These are phyloP conservation scores for Helostoma temminkii DNA, from an alignment of 2,797 vertebrate genomes.

Conservation along the genomic window DNA sequence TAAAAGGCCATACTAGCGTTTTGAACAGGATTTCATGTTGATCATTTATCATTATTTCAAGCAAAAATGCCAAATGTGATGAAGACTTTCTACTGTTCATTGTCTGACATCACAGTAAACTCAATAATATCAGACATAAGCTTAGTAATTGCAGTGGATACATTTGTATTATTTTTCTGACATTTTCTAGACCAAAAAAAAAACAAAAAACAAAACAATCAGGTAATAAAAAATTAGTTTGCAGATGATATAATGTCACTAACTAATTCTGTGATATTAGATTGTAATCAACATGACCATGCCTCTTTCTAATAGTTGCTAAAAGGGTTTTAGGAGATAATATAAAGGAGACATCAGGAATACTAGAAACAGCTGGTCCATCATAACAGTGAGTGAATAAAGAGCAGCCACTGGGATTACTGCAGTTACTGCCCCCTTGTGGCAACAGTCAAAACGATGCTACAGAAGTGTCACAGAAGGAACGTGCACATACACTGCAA, in stretches of 20 bases:
- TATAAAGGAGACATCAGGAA: conserved; percentile 11
- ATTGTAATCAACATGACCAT: neutral
- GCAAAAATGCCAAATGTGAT: conserved; percentile 4
- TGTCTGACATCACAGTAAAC: conserved; percentile 4
- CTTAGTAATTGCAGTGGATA: neutral
- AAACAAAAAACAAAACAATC: too few species aligned
- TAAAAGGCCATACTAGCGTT: neutral
- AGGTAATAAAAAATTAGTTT: neutral
- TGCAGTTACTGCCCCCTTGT: neutral
- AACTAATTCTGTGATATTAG: neutral
- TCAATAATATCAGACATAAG: neutral
- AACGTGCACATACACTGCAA: neutral
- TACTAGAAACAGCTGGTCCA: neutral
- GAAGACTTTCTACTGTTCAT: neutral
- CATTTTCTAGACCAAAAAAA: neutral
- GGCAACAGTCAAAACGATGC: conserved; percentile 5
- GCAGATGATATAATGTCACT: neutral
- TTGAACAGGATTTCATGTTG: neutral
- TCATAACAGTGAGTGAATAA: neutral
- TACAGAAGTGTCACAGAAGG: conserved; percentile 7
- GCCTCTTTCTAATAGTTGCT: neutral
- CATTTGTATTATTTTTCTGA: neutral
- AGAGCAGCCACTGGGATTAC: neutral
- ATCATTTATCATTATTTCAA: neutral
- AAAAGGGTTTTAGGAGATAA: conserved; percentile 26